Percentiles rank a stretch among this genome's conserved stretches.
Conservation (phyloP, 2,888 invertebrate species). For the Ophioninae sp. region DNA sequence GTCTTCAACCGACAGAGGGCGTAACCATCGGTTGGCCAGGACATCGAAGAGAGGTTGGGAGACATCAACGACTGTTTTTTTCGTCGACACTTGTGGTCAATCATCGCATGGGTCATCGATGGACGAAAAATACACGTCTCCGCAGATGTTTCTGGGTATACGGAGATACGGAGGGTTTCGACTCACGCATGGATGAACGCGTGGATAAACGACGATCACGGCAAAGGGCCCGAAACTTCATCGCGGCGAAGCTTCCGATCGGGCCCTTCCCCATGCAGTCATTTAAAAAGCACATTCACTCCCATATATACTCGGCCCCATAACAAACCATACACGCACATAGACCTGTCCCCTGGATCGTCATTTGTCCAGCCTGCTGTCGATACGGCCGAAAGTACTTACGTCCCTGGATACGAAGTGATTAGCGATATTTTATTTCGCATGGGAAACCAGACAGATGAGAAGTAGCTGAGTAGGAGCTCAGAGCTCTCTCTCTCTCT, state of each 20-base stretch:
- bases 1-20: no score
- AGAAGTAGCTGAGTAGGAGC: conserved; percentile 81
- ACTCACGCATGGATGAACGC: conserved; percentile 57
- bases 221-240: background rate
- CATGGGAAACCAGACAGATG: conserved; percentile 81
- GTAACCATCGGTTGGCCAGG: no score
- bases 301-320: background rate
- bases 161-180: conserved; percentile 48
- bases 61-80: conserved; percentile 11
- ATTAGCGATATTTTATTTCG: conserved; percentile 81
- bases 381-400: conserved; percentile 68
- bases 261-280: conserved; percentile 9
- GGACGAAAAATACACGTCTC: conserved; percentile 29
- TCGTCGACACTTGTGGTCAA: background rate
- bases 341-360: conserved; percentile 13
- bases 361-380: conserved; percentile 45
- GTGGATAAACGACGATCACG: conserved; percentile 1
- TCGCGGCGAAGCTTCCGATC: background rate
- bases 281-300: background rate
- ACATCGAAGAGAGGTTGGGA: no score
- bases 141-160: conserved; percentile 68
- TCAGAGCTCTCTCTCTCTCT: conserved; percentile 67
- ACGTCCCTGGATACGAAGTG: conserved; percentile 78
- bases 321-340: conserved; percentile 7
- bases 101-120: background rate